These are phyloP conservation scores for Hassar affinis DNA, from an alignment of 2,113 vertebrate species.

Conservation along the genomic window DNA sequence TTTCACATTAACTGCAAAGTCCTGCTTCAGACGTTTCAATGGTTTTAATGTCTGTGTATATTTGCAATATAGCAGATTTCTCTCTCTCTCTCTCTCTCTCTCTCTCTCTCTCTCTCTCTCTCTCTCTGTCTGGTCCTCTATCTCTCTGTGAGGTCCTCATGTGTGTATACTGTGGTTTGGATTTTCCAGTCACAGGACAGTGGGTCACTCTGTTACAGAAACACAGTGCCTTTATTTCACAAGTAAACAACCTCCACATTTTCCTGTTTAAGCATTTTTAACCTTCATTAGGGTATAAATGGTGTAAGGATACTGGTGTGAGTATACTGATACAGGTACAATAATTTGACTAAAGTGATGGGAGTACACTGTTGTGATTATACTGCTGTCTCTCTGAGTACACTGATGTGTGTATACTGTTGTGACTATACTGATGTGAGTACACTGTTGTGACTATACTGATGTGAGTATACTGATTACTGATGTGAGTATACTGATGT, in stretches of 20 bases:
- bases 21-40: background rate
- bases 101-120: background rate
- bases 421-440: too few relatives aligned
- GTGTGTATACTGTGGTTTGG: conserved; percentile 6
- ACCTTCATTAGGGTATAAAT: background rate
- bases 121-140: background rate
- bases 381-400: background rate
- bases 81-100: background rate
- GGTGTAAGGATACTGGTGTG: too few relatives aligned
- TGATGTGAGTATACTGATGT: too few relatives aligned
- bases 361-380: background rate
- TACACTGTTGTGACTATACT: background rate
- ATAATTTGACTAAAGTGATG: background rate
- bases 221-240: background rate
- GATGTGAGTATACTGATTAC: background rate
- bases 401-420: too few relatives aligned
- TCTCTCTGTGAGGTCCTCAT: background rate
- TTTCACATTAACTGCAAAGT: background rate
- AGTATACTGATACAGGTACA: background rate
- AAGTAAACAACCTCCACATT: background rate
- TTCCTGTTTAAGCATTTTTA: background rate
- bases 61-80: background rate
- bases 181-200: background rate
- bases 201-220: background rate
- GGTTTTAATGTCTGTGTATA: background rate